Evolutionary conservation across 2,113 vertebrate genomes (phyloP).

Genomic region (Bungarus multicinctus): DNA sequence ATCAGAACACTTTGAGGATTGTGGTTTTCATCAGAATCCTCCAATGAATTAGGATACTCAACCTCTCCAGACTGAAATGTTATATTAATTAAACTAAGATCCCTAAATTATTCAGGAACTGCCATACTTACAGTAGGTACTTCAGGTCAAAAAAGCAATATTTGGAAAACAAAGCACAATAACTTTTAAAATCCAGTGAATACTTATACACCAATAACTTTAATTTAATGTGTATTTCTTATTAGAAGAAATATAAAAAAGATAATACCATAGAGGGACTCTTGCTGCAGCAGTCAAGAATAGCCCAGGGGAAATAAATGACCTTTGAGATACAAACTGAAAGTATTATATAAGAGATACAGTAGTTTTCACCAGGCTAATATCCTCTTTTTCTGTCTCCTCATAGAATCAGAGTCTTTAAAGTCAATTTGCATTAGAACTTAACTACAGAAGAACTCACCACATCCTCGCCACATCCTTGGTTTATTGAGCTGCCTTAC

Average conservation of each 20-base stretch:
- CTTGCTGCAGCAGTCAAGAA: background rate
- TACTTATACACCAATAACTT: background rate
- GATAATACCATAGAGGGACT: background rate
- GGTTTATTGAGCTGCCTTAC: background rate
- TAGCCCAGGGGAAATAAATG: background rate
- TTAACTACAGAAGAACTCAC: background rate
- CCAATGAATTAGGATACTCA: background rate
- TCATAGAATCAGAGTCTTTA: background rate
- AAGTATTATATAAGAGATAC: background rate
- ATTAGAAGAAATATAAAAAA: background rate
- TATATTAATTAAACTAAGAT: constrained; percentile 13
- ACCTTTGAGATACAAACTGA: too few relatives aligned
- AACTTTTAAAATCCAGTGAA: background rate
- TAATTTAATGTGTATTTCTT: background rate
- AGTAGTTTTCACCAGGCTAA: background rate
- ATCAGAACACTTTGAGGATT: background rate
- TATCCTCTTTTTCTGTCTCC: background rate
- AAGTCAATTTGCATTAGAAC: background rate
- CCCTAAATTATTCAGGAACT: constrained; percentile 4
- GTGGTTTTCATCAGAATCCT: background rate
- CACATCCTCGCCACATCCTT: background rate
- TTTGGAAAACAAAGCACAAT: background rate
- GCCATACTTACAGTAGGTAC: background rate
- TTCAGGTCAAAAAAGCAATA: background rate
- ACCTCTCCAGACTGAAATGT: background rate